phyloP scores from a whole-genome alignment of 2,797 vertebrate species.

The Sus cebifrons region DNA sequence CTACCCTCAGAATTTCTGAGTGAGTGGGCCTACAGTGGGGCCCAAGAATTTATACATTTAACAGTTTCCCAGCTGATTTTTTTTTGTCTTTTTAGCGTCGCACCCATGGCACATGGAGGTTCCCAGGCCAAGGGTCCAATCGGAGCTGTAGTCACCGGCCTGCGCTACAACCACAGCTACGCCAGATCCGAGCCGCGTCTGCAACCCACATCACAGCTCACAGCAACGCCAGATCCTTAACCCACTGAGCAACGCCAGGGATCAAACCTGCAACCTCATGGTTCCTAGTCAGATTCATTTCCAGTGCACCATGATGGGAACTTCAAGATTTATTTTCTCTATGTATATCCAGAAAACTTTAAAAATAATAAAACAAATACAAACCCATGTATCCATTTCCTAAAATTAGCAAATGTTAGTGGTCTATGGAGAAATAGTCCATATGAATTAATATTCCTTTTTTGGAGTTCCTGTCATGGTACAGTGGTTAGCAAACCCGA shows the following conservation, averaged over 20 bases:
- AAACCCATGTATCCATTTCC: background rate
- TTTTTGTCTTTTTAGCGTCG: background rate
- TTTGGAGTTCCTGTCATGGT: background rate
- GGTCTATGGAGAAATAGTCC: background rate
- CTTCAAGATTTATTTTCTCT: slow-evolving; percentile 39
- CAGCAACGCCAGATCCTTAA: too few relatives aligned
- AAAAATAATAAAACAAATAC: background rate
- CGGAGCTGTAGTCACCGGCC: too few relatives aligned
- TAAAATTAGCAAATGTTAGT: slow-evolving; percentile 45
- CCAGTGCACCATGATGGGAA: too few relatives aligned
- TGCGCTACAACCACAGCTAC: too few relatives aligned
- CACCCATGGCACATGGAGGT: too few relatives aligned
- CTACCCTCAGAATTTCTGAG: background rate
- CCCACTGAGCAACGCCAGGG: too few relatives aligned
- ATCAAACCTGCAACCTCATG: too few relatives aligned
- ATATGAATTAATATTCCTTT: slow-evolving; percentile 15
- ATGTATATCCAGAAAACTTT: background rate
- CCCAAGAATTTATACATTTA: background rate
- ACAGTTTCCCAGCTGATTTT: background rate
- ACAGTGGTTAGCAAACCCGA: too few relatives aligned
- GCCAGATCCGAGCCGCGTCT: too few relatives aligned
- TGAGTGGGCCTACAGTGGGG: background rate
- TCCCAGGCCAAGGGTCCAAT: too few relatives aligned
- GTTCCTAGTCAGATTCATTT: too few relatives aligned
- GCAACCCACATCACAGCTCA: too few relatives aligned